A percentile compares a stretch with the other conserved stretches of the same genome.
phyloP scores from a whole-genome alignment of 2,797 vertebrate genomes.

The Artibeus jamaicensis region DNA sequence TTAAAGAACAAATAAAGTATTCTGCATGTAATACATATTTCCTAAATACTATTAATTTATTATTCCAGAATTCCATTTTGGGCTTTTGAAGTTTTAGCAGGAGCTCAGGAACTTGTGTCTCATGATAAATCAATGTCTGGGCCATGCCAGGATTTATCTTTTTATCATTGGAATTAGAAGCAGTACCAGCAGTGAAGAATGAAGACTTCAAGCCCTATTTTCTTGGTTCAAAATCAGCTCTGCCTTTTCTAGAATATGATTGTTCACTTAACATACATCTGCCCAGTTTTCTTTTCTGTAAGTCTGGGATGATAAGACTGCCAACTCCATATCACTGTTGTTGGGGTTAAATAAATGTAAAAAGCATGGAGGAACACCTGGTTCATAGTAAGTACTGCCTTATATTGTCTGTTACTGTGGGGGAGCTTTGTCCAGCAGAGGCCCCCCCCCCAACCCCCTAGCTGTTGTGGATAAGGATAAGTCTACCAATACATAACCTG shows the following conservation, averaged over 20 bases:
- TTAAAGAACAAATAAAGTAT: background rate
- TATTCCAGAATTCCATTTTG: background rate
- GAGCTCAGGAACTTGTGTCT: background rate
- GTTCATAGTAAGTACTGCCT: background rate
- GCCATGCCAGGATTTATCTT: background rate
- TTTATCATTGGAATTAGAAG: background rate
- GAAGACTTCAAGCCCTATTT: no score
- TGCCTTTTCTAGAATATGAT: background rate
- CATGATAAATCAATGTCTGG: background rate
- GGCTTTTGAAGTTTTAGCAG: background rate
- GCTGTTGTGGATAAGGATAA: no score
- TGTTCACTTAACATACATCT: background rate
- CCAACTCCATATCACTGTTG: background rate
- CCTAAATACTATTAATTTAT: background rate
- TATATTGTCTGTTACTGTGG: background rate
- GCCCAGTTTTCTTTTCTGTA: background rate
- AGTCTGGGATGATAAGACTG: background rate
- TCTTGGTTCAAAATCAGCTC: background rate
- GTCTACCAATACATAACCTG: no score
- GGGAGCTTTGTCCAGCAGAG: no score
- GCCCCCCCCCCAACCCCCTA: no score
- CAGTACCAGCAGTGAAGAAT: background rate
- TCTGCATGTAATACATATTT: background rate
- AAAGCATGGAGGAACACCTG: background rate
- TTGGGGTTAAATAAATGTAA: background rate